Conservation (phyloP, 1,140 invertebrate genomes). For the Diplogasteroides magnus region DNA sequence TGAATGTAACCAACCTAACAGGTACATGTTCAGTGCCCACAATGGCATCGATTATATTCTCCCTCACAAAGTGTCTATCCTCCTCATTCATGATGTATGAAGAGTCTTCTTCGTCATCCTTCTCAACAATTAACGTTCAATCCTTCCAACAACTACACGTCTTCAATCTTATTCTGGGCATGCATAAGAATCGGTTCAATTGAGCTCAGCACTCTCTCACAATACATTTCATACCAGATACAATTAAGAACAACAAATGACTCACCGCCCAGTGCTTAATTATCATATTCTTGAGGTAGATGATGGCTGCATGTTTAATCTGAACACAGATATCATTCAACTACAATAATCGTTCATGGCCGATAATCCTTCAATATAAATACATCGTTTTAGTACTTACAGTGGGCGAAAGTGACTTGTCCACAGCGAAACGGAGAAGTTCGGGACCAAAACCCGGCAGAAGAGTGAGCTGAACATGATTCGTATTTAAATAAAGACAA, state of each 20-base stretch:
- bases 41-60: conserved; percentile 87
- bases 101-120: conserved; percentile 57
- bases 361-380: too few relatives aligned
- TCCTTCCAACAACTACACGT: not conserved
- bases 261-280: conserved; percentile 72
- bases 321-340: too few relatives aligned
- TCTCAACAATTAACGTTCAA: conserved; percentile 56
- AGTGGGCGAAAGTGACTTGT: conserved; percentile 78
- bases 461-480: conserved; percentile 74
- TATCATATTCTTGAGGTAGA: conserved; percentile 93
- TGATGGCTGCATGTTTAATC: too few relatives aligned
- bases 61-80: conserved; percentile 83
- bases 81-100: conserved; percentile 86
- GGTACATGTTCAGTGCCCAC: conserved; percentile 63
- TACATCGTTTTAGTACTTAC: conserved; percentile 89
- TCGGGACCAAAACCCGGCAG: conserved; percentile 90
- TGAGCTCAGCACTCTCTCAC: too few relatives aligned
- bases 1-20: too few relatives aligned
- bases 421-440: conserved; percentile 86
- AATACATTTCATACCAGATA: too few relatives aligned
- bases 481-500: not conserved
- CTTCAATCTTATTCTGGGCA: too few relatives aligned
- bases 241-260: conserved; percentile 45
- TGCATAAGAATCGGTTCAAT: too few relatives aligned
- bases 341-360: too few relatives aligned